phyloP scores from a whole-genome alignment of 2,888 invertebrate species.

The Leptopilina drosophilae region DNA sequence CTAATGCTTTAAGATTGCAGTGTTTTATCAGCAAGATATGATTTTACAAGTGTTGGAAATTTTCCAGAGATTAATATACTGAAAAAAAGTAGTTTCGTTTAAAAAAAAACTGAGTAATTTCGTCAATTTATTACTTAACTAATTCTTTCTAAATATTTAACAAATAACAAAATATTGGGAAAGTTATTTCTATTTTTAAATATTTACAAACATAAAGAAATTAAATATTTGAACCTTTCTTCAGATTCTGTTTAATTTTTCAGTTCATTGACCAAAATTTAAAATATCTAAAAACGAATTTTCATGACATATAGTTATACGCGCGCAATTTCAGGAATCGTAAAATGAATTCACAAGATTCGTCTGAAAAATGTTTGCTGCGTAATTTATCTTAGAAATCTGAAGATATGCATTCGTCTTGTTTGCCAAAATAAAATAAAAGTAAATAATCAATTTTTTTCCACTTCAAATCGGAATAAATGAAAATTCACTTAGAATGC shows the following conservation, averaged over 20 bases:
- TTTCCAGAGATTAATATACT: neutral
- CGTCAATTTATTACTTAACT: neutral
- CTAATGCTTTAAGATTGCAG: constrained; percentile 2
- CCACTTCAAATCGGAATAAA: too few species aligned
- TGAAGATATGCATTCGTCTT: constrained; percentile 1
- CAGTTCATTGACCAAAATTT: neutral
- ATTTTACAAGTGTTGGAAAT: neutral
- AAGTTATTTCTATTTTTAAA: neutral
- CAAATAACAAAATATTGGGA: too few species aligned
- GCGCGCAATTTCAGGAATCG: neutral
- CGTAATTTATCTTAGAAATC: neutral
- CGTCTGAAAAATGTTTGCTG: neutral
- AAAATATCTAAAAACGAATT: neutral
- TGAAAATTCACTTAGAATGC: too few species aligned
- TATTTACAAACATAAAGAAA: neutral
- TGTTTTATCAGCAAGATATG: constrained; percentile 29
- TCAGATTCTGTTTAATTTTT: neutral
- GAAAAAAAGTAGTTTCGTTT: neutral
- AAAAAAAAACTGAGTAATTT: neutral
- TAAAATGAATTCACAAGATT: neutral
- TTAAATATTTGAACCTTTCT: neutral
- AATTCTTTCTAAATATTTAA: too few species aligned
- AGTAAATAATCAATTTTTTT: too few species aligned
- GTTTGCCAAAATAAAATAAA: neutral
- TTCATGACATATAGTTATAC: neutral